Conservation (phyloP, 1,140 invertebrate genomes). For the Diorhabda sublineata region DNA sequence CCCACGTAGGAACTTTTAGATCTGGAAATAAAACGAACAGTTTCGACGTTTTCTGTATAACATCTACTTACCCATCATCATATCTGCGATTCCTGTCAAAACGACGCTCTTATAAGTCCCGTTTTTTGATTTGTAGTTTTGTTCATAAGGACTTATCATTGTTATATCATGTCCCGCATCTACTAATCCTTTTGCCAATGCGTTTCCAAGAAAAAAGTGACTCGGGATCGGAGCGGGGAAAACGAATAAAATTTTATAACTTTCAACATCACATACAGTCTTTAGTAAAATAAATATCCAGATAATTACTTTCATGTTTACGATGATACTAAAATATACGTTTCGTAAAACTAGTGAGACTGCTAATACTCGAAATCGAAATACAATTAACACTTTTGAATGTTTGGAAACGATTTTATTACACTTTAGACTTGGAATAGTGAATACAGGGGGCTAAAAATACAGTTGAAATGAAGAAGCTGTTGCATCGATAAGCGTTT, state of each 20-base stretch:
- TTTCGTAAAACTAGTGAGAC: no score
- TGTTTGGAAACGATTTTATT: no score
- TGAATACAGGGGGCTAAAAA: no score
- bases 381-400: no score
- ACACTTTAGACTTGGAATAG: no score
- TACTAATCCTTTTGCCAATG: constrained; percentile 53
- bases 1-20: no score
- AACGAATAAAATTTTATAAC: constrained; percentile 21
- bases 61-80: not conserved
- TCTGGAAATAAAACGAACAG: constrained; percentile 6
- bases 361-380: no score
- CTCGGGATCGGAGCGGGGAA: constrained; percentile 41
- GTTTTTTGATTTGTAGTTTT: constrained; percentile 45
- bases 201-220: constrained; percentile 55
- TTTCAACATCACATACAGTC: not conserved
- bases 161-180: constrained; percentile 56
- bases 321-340: no score
- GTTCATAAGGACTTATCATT: constrained; percentile 51
- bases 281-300: not conserved
- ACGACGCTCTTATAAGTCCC: constrained; percentile 24
- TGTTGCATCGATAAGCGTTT: no score
- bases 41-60: not conserved
- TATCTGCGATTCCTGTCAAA: constrained; percentile 10
- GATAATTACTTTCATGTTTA: no score
- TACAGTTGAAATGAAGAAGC: no score